phyloP scores from a whole-genome alignment of 1,140 invertebrate species.

The Ridgeia piscesae region DNA sequence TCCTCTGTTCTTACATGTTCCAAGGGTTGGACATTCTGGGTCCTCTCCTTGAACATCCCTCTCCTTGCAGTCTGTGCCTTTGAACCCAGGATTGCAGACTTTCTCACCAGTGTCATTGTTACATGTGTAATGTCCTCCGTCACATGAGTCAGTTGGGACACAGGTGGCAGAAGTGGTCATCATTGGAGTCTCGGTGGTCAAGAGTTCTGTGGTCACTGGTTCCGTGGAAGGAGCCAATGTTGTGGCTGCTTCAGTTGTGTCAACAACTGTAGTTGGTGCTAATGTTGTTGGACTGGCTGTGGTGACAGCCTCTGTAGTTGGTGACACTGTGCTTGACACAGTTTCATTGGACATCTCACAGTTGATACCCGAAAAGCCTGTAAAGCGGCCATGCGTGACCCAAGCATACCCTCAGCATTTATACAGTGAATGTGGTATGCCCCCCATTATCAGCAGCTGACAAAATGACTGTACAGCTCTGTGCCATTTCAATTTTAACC shows the following conservation, averaged over 20 bases:
- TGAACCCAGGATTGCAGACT: background rate
- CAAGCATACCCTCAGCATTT: background rate
- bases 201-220: background rate
- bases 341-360: background rate
- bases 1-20: background rate
- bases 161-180: background rate
- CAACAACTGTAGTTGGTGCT: background rate
- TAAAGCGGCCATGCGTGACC: background rate
- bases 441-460: background rate
- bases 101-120: background rate
- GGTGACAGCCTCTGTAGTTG: background rate
- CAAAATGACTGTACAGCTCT: background rate
- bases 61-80: background rate
- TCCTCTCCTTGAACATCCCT: background rate
- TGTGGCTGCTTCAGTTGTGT: background rate
- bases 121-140: background rate
- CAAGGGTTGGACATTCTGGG: conserved; percentile 1
- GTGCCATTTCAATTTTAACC: background rate
- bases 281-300: background rate
- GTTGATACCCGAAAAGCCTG: background rate
- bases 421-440: background rate
- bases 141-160: background rate
- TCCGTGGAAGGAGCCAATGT: background rate
- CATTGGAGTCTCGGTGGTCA: background rate
- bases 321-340: background rate